Base-by-base conservation (phyloP, 1,140 invertebrate species). In the Hestina assimilis region DNA sequence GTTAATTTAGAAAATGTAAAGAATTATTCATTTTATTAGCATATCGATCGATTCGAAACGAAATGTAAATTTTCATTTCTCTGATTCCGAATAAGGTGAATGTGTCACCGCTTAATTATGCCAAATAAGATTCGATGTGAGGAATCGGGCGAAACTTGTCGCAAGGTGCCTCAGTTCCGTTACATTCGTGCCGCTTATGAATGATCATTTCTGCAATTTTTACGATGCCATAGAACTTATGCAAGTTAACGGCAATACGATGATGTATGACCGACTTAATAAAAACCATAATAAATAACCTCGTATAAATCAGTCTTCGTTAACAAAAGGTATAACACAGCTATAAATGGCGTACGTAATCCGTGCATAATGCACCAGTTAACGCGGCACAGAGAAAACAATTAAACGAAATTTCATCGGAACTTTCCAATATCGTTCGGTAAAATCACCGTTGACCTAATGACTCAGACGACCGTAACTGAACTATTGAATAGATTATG, bases 31-130 rank as follows among this genome's bases (percentile, higher is more conserved):
- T 26, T 26, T 23, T 24, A 50, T 40, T 50, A 24, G 19, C 31
- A 50, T 11, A 23, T 29, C 14, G 15, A 14, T 8, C 20, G 9
- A 14, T 35, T n/a, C 7, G 12, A 3, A 14, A 20, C 14, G n/a
- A 4, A 26, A 38, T 38, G 12, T 12, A 9, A 38, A 12, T 35
- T 48, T 26, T 41, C 20, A 17, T 42, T 31, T 53, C 14, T 12
- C 19, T 4, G 38, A 2, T 2, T 15, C n/a, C 19, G 5, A 45
- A 58, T 35, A 50, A 72, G 55, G 60, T 51, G 45, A 59, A 29
- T 26, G 59, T 59, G 43, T 58, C 47, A 59, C 46, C 45, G 38
- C 55, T 70, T 68, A 70, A 65, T 64, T 69, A 61, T 63, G 56
- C 59, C 61, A 51, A 66, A 67, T 53, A 63, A 64, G 33, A 56